Percentiles rank a stretch among this genome's conserved stretches.
These are phyloP conservation scores for Columba livia DNA, from an alignment of 2,113 vertebrate genomes.

Conservation along the genomic window DNA sequence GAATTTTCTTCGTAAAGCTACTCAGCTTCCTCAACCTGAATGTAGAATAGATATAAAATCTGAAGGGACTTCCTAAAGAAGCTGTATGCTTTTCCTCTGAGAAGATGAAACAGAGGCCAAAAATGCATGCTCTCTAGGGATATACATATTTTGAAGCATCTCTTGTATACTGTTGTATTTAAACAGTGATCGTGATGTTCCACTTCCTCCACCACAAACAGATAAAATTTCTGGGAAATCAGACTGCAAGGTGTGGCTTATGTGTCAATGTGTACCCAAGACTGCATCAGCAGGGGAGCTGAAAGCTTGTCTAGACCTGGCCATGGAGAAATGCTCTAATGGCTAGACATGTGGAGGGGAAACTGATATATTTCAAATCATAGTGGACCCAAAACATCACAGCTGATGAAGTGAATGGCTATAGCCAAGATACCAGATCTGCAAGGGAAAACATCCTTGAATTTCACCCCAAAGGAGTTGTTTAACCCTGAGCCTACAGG, in stretches of 20 bases:
- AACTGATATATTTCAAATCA: neutral
- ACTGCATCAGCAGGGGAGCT: neutral
- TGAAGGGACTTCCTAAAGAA: neutral
- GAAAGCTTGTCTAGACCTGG: neutral
- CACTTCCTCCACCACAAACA: neutral
- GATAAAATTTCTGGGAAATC: neutral
- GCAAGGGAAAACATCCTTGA: neutral
- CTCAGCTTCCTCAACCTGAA: neutral
- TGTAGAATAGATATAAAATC: neutral
- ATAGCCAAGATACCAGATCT: neutral
- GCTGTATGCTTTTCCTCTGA: neutral
- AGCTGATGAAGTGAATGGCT: neutral
- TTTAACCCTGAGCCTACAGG: neutral
- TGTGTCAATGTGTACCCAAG: neutral
- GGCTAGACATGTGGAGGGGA: neutral
- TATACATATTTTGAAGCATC: neutral
- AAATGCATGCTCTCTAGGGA: neutral
- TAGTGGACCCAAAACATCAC: neutral
- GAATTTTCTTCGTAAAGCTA: neutral
- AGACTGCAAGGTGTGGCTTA: rapidly evolving
- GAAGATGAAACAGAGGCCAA: neutral
- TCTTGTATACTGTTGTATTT: neutral
- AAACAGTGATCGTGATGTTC: neutral
- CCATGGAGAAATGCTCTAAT: neutral
- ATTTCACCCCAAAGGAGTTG: neutral